These are phyloP conservation scores for Procambarus clarkii DNA, from an alignment of 1,140 invertebrate species.

Conservation along the genomic window DNA sequence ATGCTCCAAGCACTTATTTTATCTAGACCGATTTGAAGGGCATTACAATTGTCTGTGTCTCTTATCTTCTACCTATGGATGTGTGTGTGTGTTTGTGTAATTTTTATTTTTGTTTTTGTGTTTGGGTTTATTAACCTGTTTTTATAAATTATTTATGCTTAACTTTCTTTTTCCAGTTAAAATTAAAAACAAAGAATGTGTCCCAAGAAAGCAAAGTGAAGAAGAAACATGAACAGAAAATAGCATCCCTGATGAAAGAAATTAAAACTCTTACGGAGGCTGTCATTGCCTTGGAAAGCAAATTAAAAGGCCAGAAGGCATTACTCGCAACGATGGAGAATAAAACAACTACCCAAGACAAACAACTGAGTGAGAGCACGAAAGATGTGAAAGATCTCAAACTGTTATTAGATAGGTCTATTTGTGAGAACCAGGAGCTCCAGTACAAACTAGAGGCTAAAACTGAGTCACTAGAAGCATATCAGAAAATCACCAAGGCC, in stretches of 20 bases:
- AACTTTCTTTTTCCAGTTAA: not conserved
- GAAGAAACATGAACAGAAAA: constrained; percentile 12
- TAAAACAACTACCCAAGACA: not conserved
- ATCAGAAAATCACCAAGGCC: not conserved
- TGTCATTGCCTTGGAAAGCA: not conserved
- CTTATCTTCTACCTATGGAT: too few species aligned
- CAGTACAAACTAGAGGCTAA: constrained; percentile 9
- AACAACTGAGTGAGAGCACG: not conserved
- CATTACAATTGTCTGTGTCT: too few species aligned
- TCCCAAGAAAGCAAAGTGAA: not conserved
- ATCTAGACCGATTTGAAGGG: too few species aligned
- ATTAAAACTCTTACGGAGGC: not conserved
- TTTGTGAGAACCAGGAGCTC: constrained; percentile 1
- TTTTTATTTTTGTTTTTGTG: too few species aligned
- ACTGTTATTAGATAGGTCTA: not conserved
- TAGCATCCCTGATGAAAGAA: not conserved
- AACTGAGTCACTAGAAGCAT: not conserved
- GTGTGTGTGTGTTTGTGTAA: too few species aligned
- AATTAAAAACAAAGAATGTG: constrained; percentile 8
- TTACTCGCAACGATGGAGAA: not conserved
- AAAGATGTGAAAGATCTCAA: constrained; percentile 2
- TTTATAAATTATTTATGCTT: too few species aligned
- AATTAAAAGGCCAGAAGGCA: not conserved
- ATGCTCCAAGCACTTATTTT: too few species aligned
- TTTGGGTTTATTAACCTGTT: too few species aligned